Base-by-base conservation (phyloP, 2,113 vertebrate genomes). In the Seriola quinqueradiata region DNA sequence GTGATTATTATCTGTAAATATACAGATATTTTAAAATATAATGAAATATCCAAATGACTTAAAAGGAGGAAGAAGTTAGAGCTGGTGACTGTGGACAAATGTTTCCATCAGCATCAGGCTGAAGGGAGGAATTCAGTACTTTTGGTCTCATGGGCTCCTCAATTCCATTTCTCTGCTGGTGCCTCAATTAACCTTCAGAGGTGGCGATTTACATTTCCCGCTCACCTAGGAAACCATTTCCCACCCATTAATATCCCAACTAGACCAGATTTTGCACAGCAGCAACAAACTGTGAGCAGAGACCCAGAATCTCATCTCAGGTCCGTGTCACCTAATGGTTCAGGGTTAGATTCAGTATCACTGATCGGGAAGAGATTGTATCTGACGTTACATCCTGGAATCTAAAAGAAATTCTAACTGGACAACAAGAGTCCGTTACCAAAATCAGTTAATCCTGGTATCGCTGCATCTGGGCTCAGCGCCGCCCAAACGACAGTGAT, bases 91-190 rank as follows among this genome's bases (percentile, higher is more conserved):
- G 28, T 28, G 32, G 16, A 19, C 14, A 36, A 61, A 17, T 19
- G 3, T 21, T 19, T 61, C 32, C 60, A 21, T 63, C 34, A 36
- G 34, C 14, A 36, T 36, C 1, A 6, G 4, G 34, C 4, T 54
- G 57, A 14, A 58, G 23, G 28, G 25, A 28, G 25, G 13, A 57
- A 25, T 57, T 57, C 54, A 32, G 2, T 14, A 58, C 55, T 28
- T 58, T 59, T 59, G 28, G 25, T 32, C 13, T 14, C 7, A 59
- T 16, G 28, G n/a, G 17, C 5, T 40, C 36, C 16, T 58, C 52
- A 71, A 58, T 71, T 71, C 54, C 36, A 57, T n/a, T 10, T 23
- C 50, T 25, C 69, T 14, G 69, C 36, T 57, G 32, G 28, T 36
- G 68, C 17, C 19, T 50, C 48, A 38, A 54, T 54, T 54, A 54